Evolutionary conservation across 1,140 invertebrate species (phyloP).

Genomic region (Diorhabda elongata): DNA sequence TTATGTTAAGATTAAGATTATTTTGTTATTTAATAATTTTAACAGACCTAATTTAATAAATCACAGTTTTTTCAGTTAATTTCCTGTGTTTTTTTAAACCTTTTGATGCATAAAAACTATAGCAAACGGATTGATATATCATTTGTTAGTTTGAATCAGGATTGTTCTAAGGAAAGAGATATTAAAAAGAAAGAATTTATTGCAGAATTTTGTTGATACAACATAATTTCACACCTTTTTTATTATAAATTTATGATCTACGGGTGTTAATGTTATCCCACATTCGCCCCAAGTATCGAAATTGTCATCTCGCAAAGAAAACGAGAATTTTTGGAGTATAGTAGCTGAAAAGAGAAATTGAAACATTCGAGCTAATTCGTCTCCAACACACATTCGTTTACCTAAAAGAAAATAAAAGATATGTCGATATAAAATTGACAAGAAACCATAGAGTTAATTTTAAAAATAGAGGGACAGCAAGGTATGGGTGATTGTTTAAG

Average conservation of each 20-base stretch:
- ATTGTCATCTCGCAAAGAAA: slow-evolving; percentile 32
- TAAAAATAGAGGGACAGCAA: no score
- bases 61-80: slow-evolving; percentile 5
- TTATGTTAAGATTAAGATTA: slow-evolving; percentile 32
- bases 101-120: slow-evolving; percentile 2
- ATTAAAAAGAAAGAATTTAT: neutral
- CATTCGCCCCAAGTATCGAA: slow-evolving; percentile 59
- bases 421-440: neutral
- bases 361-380: slow-evolving; percentile 76
- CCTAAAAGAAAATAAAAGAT: slow-evolving; percentile 55
- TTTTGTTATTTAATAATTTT: slow-evolving; percentile 36
- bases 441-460: no score
- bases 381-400: slow-evolving; percentile 80
- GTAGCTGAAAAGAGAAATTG: slow-evolving; percentile 61
- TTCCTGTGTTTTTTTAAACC: neutral
- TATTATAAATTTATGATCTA: slow-evolving; percentile 50
- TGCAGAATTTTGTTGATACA: neutral
- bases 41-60: slow-evolving; percentile 14
- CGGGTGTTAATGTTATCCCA: slow-evolving; percentile 69
- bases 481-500: no score
- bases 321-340: slow-evolving; percentile 63
- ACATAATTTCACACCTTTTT: neutral
- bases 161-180: neutral
- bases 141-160: no score
- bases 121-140: neutral